Evolutionary conservation across 2,888 invertebrate species (phyloP), one percentile per base, ranked within the genome.

Genomic region (Nemotelus pantherinus): DNA sequence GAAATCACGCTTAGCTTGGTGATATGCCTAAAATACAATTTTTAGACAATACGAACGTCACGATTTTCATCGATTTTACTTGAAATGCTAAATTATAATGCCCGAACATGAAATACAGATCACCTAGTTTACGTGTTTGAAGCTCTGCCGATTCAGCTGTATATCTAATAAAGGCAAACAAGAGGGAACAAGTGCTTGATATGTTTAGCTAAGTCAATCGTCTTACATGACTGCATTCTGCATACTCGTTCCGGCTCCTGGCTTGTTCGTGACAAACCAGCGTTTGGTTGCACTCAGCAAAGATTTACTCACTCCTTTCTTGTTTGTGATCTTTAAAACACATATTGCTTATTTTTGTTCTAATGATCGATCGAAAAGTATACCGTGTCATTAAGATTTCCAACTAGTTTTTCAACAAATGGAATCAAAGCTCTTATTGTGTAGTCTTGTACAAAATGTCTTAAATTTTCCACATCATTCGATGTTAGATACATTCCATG

Each of bases 1-100:
- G 86, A 99, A 99, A 86, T 99, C 99, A 75, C 97, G 91, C 88
- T 99, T 99, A n/a, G 97, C 96, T 60, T 94, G 93, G 87, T 99
- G 97, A 88, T 98, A 99, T 0, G 95, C 92, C 85, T 87, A 60
- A 64, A 68, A 4, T 6, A 53, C 58, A 9, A n/a, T 50, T 44
- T 44, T 76, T 25, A 25, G 25, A 25, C 25, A 25, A 25, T 25
- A 25, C 1, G 9, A 2, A 43, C 53, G 50, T 41, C 44, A 47
- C 4, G 53, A 63, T 2, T 77, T 58, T 6, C n/a, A 58, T 10
- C n/a, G 6, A 10, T 77, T 6, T 77, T 81, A 84, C 84, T 82
- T 96, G 95, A 87, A 95, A 98, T 5, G 98, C 97, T 81, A 95
- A 90, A 81, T 93, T 92, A 88, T 98, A 98, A 84, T 97, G 93